Percentiles rank a stretch among this genome's conserved stretches.
These are phyloP conservation scores for Tonatia bakeri DNA, from an alignment of 2,113 vertebrate genomes.

Conservation along the genomic window DNA sequence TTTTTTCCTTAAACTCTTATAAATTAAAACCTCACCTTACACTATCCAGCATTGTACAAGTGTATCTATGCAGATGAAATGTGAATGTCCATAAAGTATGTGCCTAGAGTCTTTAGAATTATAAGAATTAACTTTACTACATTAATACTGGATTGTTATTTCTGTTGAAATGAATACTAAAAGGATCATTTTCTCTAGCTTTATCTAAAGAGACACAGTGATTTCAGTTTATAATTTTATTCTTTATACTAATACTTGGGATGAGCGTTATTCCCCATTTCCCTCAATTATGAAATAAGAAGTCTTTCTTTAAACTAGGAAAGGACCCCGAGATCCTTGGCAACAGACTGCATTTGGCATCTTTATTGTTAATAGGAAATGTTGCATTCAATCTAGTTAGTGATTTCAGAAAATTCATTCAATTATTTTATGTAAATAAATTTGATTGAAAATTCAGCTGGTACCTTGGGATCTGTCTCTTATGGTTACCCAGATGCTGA, in stretches of 20 bases:
- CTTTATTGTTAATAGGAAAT: constrained; percentile 30
- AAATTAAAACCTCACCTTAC: neutral
- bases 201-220: neutral
- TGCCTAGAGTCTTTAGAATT: neutral
- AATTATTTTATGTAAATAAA: constrained; percentile 65
- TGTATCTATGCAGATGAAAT: neutral
- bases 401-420: constrained; percentile 53
- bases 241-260: neutral
- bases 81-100: neutral
- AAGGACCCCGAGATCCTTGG: neutral
- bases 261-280: neutral
- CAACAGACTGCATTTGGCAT: neutral
- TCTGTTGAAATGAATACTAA: neutral
- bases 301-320: constrained; percentile 5
- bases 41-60: neutral
- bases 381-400: neutral
- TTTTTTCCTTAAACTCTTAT: neutral
- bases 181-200: neutral
- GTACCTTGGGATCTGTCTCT: constrained; percentile 21
- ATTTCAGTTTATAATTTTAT: neutral
- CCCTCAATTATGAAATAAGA: neutral
- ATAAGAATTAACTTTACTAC: neutral
- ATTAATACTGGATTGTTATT: neutral
- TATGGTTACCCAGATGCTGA: neutral
- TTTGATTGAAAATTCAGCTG: constrained; percentile 31